These are phyloP conservation scores for Gryllus longicercus DNA, from an alignment of 2,888 invertebrate species.

Conservation along the genomic window DNA sequence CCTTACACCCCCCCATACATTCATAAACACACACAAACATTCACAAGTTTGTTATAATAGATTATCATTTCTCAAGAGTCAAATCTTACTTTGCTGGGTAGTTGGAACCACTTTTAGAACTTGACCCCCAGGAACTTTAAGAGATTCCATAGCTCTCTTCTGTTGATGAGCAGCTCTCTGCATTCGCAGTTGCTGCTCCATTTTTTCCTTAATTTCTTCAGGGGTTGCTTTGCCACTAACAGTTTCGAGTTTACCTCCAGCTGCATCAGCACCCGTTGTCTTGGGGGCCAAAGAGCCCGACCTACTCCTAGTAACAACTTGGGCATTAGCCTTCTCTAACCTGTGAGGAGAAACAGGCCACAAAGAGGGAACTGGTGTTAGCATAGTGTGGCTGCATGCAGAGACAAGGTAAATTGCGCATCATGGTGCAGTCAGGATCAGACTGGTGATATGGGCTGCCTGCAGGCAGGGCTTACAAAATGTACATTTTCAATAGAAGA, in stretches of 20 bases:
- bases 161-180: constrained; percentile 88
- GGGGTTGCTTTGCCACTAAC: constrained; percentile 60
- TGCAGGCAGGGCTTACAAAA: no score
- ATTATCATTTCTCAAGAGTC: neutral
- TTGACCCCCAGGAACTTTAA: constrained; percentile 49
- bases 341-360: constrained; percentile 43
- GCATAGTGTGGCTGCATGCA: constrained; percentile 27
- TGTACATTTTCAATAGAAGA: no score
- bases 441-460: no score
- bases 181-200: constrained; percentile 84
- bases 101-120: constrained; percentile 55
- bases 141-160: constrained; percentile 66
- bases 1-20: neutral
- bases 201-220: constrained; percentile 80
- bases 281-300: constrained; percentile 59
- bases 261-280: constrained; percentile 41
- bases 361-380: constrained; percentile 29
- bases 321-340: constrained; percentile 67
- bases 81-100: constrained; percentile 54
- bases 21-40: neutral
- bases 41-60: neutral
- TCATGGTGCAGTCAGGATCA: neutral
- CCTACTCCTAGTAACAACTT: constrained; percentile 76
- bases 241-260: constrained; percentile 43
- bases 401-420: constrained; percentile 26